Conservation (phyloP, 2,113 vertebrate species). For the Stigmatopora argus region DNA sequence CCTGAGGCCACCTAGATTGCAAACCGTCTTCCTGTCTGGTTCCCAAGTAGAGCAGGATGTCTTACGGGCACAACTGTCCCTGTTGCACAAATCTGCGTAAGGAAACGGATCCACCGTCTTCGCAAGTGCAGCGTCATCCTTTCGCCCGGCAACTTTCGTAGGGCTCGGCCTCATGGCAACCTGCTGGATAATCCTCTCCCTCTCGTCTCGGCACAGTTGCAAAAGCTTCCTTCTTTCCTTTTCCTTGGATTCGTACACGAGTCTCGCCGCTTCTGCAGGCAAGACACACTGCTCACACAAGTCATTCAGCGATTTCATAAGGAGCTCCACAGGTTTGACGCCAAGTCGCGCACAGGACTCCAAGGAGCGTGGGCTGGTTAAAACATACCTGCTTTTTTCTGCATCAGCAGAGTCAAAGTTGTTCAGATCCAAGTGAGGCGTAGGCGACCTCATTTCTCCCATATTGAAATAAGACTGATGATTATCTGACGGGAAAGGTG, state of each 20-base stretch:
- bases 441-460: conserved; percentile 32
- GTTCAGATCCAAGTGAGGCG: conserved; percentile 46
- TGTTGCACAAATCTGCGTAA: conserved; percentile 41
- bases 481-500: background rate
- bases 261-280: conserved; percentile 41
- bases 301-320: conserved; percentile 54
- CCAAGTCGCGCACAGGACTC: conserved; percentile 60
- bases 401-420: conserved; percentile 37
- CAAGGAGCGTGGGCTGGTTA: conserved; percentile 63
- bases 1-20: conserved; percentile 55
- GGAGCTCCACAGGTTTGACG: conserved; percentile 65
- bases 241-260: conserved; percentile 57
- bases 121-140: background rate
- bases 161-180: conserved; percentile 16
- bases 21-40: conserved; percentile 34
- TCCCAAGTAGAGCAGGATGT: conserved; percentile 24
- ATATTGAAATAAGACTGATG: conserved; percentile 10
- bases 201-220: conserved; percentile 43
- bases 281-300: conserved; percentile 29
- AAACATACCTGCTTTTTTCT: conserved; percentile 40
- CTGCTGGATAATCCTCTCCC: conserved; percentile 49
- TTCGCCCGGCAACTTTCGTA: conserved; percentile 14
- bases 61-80: conserved; percentile 23
- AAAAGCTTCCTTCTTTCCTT: conserved; percentile 51
- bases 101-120: background rate